Conservation (phyloP, 2,797 vertebrate genomes). For the Pseudopleuronectes americanus region DNA sequence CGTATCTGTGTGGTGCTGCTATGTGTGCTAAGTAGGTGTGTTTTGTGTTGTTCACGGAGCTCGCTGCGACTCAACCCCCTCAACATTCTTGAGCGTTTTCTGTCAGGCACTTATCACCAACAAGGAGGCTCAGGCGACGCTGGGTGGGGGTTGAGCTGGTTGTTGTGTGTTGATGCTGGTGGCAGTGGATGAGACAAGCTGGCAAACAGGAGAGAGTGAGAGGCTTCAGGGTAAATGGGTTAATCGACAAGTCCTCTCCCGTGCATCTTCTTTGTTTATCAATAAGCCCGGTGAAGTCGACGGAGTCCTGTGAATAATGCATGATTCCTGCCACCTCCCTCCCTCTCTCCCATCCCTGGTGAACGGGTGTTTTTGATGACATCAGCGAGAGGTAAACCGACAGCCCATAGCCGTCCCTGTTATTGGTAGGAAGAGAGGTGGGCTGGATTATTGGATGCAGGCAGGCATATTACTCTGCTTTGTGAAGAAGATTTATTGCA, state of each 20-base stretch:
- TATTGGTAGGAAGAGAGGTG: conserved; percentile 53
- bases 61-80: conserved; percentile 5
- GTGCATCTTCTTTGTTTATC: conserved; percentile 91
- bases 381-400: conserved; percentile 89
- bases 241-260: conserved; percentile 90
- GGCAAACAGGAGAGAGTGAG: conserved; percentile 45
- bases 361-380: conserved; percentile 90
- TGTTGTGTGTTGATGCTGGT: conserved; percentile 51
- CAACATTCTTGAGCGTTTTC: conserved; percentile 51
- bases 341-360: conserved; percentile 59
- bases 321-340: conserved; percentile 79
- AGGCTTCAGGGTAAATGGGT: conserved; percentile 88
- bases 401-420: conserved; percentile 79
- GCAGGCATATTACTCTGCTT: conserved; percentile 60
- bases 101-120: conserved; percentile 72
- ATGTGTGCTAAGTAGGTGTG: conserved; percentile 51
- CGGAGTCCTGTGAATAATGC: conserved; percentile 89
- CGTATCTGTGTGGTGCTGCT: conserved; percentile 4
- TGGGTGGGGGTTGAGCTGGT: conserved; percentile 35
- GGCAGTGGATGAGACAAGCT: conserved; percentile 38
- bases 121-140: conserved; percentile 51
- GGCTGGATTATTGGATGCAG: conserved; percentile 63
- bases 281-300: conserved; percentile 85
- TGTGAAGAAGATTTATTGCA: conserved; percentile 65
- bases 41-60: conserved; percentile 53